Evolutionary conservation across 1,140 invertebrate genomes (phyloP).

Genomic region (Cepaea nemoralis): DNA sequence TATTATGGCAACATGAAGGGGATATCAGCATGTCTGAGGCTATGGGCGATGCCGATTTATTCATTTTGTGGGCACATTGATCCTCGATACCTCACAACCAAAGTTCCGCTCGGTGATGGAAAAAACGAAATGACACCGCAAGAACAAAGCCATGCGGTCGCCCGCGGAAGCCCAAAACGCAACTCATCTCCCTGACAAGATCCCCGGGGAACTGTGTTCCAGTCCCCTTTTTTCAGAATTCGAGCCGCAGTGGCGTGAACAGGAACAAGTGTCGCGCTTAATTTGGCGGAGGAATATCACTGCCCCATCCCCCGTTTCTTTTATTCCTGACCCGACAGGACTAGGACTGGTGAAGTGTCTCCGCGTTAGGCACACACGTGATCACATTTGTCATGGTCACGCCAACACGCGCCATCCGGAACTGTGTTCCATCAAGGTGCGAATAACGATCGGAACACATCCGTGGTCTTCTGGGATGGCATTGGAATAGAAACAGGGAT

Average conservation of each 20-base stretch:
- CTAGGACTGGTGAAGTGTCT: neutral
- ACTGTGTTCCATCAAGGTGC: conserved; percentile 22
- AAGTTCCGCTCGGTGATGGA: conserved; percentile 16
- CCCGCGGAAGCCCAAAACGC: conserved; percentile 19
- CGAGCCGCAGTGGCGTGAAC: conserved; percentile 34
- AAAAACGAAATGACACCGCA: conserved; percentile 12
- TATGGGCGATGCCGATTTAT: conserved; percentile 24
- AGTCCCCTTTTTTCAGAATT: conserved; percentile 27
- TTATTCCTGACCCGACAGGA: neutral
- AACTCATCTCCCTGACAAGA: neutral
- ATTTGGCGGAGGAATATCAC: conserved; percentile 28
- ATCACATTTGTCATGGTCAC: conserved; percentile 42
- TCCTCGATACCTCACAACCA: conserved; percentile 1
- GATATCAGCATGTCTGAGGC: neutral
- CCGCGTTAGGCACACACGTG: conserved; percentile 27
- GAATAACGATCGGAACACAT: conserved; percentile 28
- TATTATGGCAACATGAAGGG: conserved; percentile 30
- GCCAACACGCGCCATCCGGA: conserved; percentile 32
- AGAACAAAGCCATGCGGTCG: conserved; percentile 34
- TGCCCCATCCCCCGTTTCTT: neutral
- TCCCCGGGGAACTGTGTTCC: conserved; percentile 27
- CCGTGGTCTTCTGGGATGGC: conserved; percentile 2
- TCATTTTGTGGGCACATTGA: conserved; percentile 22
- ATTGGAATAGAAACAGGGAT: neutral
- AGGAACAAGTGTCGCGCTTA: conserved; percentile 42